phyloP scores from a whole-genome alignment of 1,140 invertebrate species.

The Trinorchestia longiramus region DNA sequence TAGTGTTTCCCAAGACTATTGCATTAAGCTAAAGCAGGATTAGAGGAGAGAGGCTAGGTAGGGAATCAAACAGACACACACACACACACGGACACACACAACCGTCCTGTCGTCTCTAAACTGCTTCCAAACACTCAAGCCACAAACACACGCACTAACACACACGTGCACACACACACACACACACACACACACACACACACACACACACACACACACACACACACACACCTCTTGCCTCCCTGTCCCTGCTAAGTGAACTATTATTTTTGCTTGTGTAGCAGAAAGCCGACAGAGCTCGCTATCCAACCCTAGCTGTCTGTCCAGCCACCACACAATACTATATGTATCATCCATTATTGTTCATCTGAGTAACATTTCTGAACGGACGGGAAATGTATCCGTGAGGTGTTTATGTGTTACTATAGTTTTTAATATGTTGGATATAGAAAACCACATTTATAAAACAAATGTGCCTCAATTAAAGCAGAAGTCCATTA shows the following conservation, averaged over 20 bases:
- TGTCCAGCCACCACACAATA: no score
- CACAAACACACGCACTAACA: not conserved
- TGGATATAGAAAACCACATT: not conserved
- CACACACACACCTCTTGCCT: slow-evolving; percentile 6
- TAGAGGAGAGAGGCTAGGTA: not conserved
- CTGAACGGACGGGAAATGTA: not conserved
- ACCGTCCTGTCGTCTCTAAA: slow-evolving; percentile 50
- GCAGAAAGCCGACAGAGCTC: not conserved
- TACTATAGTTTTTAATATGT: not conserved
- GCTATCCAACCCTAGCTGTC: no score
- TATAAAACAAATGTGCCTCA: not conserved
- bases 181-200: slow-evolving; percentile 15
- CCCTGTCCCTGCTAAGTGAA: slow-evolving; percentile 30
- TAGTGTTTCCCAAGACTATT: slow-evolving; percentile 37
- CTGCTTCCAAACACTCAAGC: slow-evolving; percentile 49
- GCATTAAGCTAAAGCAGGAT: not conserved
- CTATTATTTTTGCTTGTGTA: not conserved
- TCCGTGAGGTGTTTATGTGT: not conserved
- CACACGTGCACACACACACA: not conserved
- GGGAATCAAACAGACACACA: slow-evolving; percentile 5
- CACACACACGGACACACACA: slow-evolving; percentile 28
- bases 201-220: not conserved
- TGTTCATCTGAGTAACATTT: not conserved
- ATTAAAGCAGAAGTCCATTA: not conserved
- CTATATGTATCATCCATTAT: no score